Evolutionary conservation across 2,113 vertebrate genomes (phyloP), one percentile per base, ranked within the genome.

Genomic region (Azemiops feae): DNA sequence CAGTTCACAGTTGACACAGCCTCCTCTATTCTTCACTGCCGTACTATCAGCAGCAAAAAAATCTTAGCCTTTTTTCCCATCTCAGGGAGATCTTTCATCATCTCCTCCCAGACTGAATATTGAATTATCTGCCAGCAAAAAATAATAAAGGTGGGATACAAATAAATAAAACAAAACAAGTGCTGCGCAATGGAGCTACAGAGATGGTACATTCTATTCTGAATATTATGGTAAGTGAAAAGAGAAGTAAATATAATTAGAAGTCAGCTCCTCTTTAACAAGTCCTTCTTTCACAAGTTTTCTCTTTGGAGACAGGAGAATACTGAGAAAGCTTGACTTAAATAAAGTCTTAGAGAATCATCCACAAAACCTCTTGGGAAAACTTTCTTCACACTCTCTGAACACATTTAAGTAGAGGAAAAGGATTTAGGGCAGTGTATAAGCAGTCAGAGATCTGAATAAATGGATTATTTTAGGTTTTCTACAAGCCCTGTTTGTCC

Each of bases 381-480:
- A 58, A 58, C 88, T 20, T 64, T 30, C 57, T 90, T 64, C 89
- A 45, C 57, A 81, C 27, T 9, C 43, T 43, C 45, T 16, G 18
- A 64, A 50, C 89, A 64, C 89, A 20, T n/a, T 47, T 90, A 69
- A 60, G 45, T 25, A 22, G 27, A 64, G 16, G 55, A 91, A 22
- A 50, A 92, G 91, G 89, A 43, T 45, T 94, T 91, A 92, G 88
- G 3, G 0, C 11, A 64, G 23, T 91, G 7, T 94, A 91, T 94
- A 94, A 95, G 85, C 88, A 91, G 89, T 64, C 94, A 94, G 60
- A 92, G 58, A 89, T 91, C 58, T 95, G 87, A 95, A 96, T 96
- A 96, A 0, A 0, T 87, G 90, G 39, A 95, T 95, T 94, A 96
- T 96, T 96, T 60, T 89, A 60, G 95, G 88, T 81, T 69, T 96